Conservation (phyloP, 2,888 invertebrate species). For the Clusia tigrina region DNA sequence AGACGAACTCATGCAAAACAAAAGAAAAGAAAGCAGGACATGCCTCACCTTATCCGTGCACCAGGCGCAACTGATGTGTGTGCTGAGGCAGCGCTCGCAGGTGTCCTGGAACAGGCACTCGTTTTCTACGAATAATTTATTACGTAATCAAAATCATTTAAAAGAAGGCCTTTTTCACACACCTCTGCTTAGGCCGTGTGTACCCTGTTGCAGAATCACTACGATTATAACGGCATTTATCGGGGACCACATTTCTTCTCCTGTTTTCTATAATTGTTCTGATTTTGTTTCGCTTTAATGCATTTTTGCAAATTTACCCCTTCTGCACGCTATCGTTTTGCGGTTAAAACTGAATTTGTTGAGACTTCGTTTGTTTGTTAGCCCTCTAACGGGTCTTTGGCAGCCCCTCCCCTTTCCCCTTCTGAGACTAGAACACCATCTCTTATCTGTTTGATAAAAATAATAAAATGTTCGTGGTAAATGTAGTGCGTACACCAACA, state of each 20-base stretch:
- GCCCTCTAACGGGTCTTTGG: no score
- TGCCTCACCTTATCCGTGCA: constrained; percentile 60
- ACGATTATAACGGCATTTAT: no score
- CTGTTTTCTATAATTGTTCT: no score
- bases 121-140: constrained; percentile 41
- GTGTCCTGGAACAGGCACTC: constrained; percentile 53
- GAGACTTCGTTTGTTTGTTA: no score
- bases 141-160: constrained; percentile 5
- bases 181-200: background rate
- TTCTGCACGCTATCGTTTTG: no score
- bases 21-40: background rate
- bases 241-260: no score
- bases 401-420: no score
- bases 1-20: constrained; percentile 7
- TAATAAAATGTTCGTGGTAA: no score
- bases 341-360: no score
- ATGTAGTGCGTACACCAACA: no score
- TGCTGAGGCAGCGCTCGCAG: constrained; percentile 54
- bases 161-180: background rate
- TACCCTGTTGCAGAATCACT: background rate
- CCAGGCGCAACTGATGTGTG: constrained; percentile 59
- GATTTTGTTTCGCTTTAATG: background rate
- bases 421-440: no score
- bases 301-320: constrained; percentile 1
- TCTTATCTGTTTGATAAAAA: no score